Percentiles rank a stretch among this genome's conserved stretches.
Evolutionary conservation across 2,888 invertebrate species (phyloP).

Genomic region (Nephrotoma appendiculata): DNA sequence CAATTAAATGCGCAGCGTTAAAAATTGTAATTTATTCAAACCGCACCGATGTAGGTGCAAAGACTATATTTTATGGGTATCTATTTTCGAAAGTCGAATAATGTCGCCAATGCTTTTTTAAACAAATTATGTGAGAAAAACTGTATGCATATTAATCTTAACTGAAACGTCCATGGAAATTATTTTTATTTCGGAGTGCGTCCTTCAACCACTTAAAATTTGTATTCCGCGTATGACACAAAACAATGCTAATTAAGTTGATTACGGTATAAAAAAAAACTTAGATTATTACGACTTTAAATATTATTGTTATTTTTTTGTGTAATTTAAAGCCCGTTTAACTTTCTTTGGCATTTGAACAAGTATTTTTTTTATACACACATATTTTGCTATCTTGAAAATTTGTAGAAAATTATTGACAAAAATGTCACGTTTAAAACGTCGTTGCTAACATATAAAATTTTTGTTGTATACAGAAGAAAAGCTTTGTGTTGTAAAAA

Average conservation of each 20-base stretch:
- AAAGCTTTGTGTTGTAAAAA: background rate
- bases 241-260: background rate
- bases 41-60: too few relatives aligned
- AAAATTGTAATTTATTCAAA: too few relatives aligned
- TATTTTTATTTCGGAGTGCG: background rate
- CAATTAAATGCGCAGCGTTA: too few relatives aligned
- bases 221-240: background rate
- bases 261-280: background rate
- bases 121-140: background rate
- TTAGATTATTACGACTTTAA: background rate
- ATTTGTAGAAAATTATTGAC: background rate
- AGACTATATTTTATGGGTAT: too few relatives aligned
- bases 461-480: background rate
- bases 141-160: background rate
- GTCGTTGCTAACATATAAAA: background rate
- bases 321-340: background rate
- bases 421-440: background rate
- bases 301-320: background rate
- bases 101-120: background rate
- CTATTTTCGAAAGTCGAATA: too few relatives aligned
- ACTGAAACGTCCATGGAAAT: background rate
- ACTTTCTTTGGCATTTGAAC: background rate
- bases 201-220: background rate
- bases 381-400: background rate
- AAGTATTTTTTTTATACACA: background rate